Evolutionary conservation across 2,888 invertebrate genomes (phyloP).

Genomic region (Papilio protenor): DNA sequence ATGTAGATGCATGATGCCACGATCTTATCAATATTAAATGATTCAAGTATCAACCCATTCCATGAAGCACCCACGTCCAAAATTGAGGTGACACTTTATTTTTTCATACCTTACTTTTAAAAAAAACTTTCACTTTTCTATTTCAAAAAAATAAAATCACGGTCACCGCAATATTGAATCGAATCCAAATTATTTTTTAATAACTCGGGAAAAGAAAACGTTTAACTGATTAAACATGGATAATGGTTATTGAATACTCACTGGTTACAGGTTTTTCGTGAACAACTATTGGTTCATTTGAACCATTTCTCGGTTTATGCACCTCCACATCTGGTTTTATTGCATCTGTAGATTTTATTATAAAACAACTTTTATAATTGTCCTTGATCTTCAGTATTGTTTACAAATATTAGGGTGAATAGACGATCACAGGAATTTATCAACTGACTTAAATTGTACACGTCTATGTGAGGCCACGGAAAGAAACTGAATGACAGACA

Average conservation of each 20-base stretch:
- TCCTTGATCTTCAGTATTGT: constrained; percentile 52
- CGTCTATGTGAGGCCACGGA: constrained; percentile 55
- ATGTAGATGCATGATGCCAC: constrained; percentile 13
- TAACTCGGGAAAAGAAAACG: constrained; percentile 57
- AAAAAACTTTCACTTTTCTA: constrained; percentile 21
- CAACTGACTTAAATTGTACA: constrained; percentile 53
- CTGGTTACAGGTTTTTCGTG: constrained; percentile 76
- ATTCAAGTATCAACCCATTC: constrained; percentile 31
- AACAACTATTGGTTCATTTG: constrained; percentile 72
- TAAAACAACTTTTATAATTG: constrained; percentile 69
- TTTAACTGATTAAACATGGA: constrained; percentile 59
- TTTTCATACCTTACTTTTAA: constrained; percentile 12
- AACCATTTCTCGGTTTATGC: constrained; percentile 73
- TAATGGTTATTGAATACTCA: constrained; percentile 73
- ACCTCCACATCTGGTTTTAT: constrained; percentile 78
- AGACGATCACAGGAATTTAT: constrained; percentile 41
- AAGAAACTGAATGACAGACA: constrained; percentile 55
- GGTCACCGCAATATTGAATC: constrained; percentile 52
- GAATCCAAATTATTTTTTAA: constrained; percentile 54
- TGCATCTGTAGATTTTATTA: constrained; percentile 80
- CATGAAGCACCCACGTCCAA: constrained; percentile 34
- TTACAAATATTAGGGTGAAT: constrained; percentile 51
- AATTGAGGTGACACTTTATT: constrained; percentile 35
- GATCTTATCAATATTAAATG: constrained; percentile 8
- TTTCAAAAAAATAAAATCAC: not conserved